Base-by-base conservation (phyloP, 2,888 invertebrate genomes). In the Crepidodera aurea region DNA sequence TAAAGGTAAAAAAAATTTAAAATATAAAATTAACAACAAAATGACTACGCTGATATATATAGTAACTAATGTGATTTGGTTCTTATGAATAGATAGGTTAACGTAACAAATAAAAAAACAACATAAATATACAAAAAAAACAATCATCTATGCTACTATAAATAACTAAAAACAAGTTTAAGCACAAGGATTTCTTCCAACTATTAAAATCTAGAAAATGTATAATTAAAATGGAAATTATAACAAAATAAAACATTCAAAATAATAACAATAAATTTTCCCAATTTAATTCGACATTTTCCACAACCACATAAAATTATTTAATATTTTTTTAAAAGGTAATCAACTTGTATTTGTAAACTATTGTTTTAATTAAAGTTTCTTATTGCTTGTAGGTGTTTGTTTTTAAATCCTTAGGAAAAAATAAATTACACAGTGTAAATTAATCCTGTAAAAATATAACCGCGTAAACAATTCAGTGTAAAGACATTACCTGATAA, bases 101-200 rank as follows among this genome's bases (percentile, higher is more conserved):
- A 72, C 66, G 68, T 70, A 71, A 70, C 68, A 70, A 71, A 68
- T n/a, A n/a, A 71, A 70, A 66, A 66, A 70, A 71, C 67, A 69
- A 72, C 58, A 65, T 42, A 65, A 65, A 64, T 61, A 57, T 64
- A 69, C 62, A 72, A 69, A 70, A 71, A 57, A 70, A 71, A 42
- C 16, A 18, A 53, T 15, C 19, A 22, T 37, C 15, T 37, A 48
- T 12, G 16, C 39, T 57, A 57, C 10, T 22, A 56, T 56, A 56
- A 56, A 56, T 57, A 57, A 48, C 39, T 57, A 34, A 57, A 57
- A 48, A 57, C 50, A 48, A 57, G 25, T 57, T 56, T 50, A 57
- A 48, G 48, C 39, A 57, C 44, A 42, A 57, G 39, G 15, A 50
- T 25, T 27, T 39, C 13, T n/a, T n/a, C 46, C 10, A 15, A 8